Evolutionary conservation across 2,888 invertebrate species (phyloP), one percentile per base, ranked within the genome.

Genomic region (Hydrotaea diabolus): DNA sequence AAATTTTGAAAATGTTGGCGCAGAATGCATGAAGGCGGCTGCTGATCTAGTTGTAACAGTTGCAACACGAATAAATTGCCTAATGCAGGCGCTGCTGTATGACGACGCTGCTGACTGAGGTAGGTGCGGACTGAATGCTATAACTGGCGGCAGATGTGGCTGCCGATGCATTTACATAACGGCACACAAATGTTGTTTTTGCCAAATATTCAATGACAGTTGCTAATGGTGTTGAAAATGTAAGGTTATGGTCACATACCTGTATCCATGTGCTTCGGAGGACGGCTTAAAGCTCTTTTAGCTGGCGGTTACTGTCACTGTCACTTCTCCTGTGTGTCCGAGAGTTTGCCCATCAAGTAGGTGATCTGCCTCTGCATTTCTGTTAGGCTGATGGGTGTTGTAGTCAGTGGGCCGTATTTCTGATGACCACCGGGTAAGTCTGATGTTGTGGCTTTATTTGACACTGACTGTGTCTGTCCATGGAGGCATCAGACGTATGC

Each of bases 291-390:
- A 77, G 39, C 23, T 77, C 66, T 23, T 80, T 73, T 23, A 15
- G 49, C 26, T 64, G 62, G 31, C 75, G 75, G 19, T 53, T 75
- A 21, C 75, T 64, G 31, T 75, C 49, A 13, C 4, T 19, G 26
- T n/a, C 69, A 57, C 26, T 21, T 23, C n/a, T 11, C 55, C n/a
- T 80, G 80, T 0, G 76, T 62, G 17, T 59, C 62, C n/a, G 59
- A 36, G 23, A 80, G 64, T 46, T 72, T 71, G 7, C 39, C 23
- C 53, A 75, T 55, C 31, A 81, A 59, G 19, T 46, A 49, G 31
- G 71, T 69, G 15, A 80, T 80, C 17, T 75, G 74, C 9, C 39
- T 69, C 66, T 80, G 74, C 57, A 80, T 76, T 17, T 76, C 76
- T 15, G 19, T 7, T 39, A 74, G 15, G 26, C 21, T 74, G 19